Conservation (phyloP, 2,113 vertebrate genomes). For the Chaetorhynchus papuensis region DNA sequence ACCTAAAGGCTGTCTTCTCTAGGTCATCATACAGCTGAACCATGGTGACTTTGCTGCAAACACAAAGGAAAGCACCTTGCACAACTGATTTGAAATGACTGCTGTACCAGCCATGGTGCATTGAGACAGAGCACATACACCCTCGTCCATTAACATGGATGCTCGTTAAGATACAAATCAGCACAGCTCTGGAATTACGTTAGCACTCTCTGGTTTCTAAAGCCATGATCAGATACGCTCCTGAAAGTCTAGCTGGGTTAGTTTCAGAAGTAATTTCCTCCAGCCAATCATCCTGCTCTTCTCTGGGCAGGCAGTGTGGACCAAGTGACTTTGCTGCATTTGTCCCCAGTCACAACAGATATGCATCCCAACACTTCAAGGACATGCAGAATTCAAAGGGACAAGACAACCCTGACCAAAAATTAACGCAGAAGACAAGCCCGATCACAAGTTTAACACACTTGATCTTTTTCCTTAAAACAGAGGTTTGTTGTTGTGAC, state of each 20-base stretch:
- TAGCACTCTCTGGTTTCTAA: not conserved
- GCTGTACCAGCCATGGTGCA: not conserved
- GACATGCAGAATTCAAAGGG: not conserved
- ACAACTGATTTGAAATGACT: not conserved
- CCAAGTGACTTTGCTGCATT: not conserved
- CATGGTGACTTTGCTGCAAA: accelerated
- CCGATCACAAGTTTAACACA: not conserved
- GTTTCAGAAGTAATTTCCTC: not conserved
- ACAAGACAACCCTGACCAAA: not conserved
- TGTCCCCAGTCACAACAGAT: not conserved
- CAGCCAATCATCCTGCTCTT: not conserved
- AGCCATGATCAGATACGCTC: not conserved
- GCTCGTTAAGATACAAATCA: not conserved
- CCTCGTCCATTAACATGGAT: not conserved
- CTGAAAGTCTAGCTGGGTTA: not conserved
- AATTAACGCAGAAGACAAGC: not conserved
- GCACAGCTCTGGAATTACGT: not conserved
- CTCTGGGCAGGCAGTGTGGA: not conserved
- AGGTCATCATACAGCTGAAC: not conserved
- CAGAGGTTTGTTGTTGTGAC: not conserved
- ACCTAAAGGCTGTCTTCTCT: not conserved
- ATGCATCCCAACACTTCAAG: not conserved
- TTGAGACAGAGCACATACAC: not conserved
- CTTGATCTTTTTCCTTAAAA: not conserved
- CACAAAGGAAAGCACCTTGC: not conserved